Evolutionary conservation across 23 tunicate species (phyloP).

Genomic region (Halocynthia aurantium): DNA sequence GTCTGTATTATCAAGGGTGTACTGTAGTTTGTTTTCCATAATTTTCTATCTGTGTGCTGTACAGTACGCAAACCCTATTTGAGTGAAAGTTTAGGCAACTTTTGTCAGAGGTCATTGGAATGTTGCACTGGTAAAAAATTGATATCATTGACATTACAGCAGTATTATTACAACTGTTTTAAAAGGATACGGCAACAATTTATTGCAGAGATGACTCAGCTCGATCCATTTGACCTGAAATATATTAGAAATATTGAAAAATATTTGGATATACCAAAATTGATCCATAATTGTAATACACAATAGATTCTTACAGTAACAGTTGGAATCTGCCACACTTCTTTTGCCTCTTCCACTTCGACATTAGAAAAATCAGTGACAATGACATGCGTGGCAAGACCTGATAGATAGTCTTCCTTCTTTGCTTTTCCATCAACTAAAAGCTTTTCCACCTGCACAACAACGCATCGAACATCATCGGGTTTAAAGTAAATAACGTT

Average conservation of each 20-base stretch:
- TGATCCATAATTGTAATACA: not conserved
- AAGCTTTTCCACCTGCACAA: conserved; percentile 30
- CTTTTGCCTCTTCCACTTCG: conserved; percentile 63
- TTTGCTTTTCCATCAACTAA: conserved; percentile 58
- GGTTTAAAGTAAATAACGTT: not conserved
- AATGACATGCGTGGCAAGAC: conserved; percentile 67
- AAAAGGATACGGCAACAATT: conserved; percentile 77
- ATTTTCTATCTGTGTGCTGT: no score
- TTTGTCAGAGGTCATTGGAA: no score
- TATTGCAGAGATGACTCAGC: conserved; percentile 37
- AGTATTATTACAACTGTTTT: no score
- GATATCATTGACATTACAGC: no score
- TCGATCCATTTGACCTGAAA: conserved; percentile 74
- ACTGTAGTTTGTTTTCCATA: no score
- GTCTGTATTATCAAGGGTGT: no score
- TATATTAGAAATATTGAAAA: not conserved
- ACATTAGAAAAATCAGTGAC: conserved; percentile 34
- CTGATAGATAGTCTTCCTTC: conserved; percentile 48
- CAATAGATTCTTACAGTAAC: conserved; percentile 34
- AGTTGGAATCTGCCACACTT: conserved; percentile 74
- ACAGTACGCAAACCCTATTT: no score
- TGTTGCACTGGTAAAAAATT: no score
- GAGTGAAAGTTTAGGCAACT: no score
- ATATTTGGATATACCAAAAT: not conserved
- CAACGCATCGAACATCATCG: not conserved